Evolutionary conservation across 2,113 vertebrate species (phyloP), one percentile per base, ranked within the genome.

Genomic region (Mirounga angustirostris): DNA sequence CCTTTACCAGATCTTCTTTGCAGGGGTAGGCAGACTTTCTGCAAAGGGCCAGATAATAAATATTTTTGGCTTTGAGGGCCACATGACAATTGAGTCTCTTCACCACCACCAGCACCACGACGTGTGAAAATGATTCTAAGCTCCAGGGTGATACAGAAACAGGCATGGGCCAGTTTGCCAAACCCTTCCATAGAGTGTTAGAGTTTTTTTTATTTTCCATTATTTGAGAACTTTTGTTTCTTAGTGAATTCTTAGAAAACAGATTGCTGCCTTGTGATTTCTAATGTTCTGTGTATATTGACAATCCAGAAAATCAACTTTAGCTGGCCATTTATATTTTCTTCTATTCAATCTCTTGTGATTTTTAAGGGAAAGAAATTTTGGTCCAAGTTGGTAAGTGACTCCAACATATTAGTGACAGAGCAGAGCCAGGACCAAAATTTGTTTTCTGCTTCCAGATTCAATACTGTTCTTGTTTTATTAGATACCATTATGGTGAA

Each of bases 361-460:
- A 80, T 94, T 79, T 96, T 97, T 90, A 82, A 87, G 56, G 7
- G 76, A 59, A 95, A 87, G 52, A 92, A 59, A 79, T 73, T 73
- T 95, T 82, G 19, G 40, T 79, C 58, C 28, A 74, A 28, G 58
- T 65, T 94, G 28, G 19, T 94, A 80, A 93, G 61, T 36, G 3
- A 67, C 61, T 52, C 0, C 84, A 89, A 65, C 19, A 6, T 92
- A 46, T 92, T 78, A 86, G 30, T 78, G 56, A 33, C n/a, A 69
- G n/a, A 50, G 28, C 36, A 95, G 61, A 91, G 18, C 36, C 14
- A 46, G 71, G 16, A 92, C 40, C n/a, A 74, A n/a, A 90, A 89
- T 52, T 36, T 69, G 36, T 71, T 91, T 95, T 90, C 83, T 91
- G 40, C 63, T 11, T 94, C 54, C 28, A 56, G 16, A 18, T 59